Conservation (phyloP, 2,113 vertebrate genomes). For the Ameiurus melas region DNA sequence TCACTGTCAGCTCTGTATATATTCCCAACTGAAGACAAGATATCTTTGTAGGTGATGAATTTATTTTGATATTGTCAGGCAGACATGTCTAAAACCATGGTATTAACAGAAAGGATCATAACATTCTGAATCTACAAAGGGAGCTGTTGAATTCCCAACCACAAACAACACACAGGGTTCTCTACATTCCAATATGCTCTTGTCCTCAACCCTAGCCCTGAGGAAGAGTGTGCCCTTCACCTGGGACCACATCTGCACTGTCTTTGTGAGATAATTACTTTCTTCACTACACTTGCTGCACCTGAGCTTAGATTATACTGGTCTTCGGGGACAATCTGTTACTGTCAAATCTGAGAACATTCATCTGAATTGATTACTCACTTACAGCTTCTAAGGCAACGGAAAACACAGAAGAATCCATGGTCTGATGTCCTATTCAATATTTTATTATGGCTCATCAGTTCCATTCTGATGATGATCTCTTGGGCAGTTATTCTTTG, state of each 20-base stretch:
- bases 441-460: background rate
- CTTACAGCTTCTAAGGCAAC: background rate
- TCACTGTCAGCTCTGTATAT: background rate
- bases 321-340: slow-evolving; percentile 16
- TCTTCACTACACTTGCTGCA: background rate
- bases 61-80: background rate
- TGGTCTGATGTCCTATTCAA: background rate
- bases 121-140: slow-evolving; percentile 2
- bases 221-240: slow-evolving; percentile 7
- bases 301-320: slow-evolving; percentile 21
- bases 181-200: slow-evolving; percentile 34
- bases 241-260: background rate
- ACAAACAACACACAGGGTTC: slow-evolving; percentile 5
- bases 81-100: background rate
- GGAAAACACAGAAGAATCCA: background rate
- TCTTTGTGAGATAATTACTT: background rate
- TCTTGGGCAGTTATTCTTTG: background rate
- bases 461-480: background rate
- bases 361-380: background rate
- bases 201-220: background rate
- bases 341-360: slow-evolving; percentile 10
- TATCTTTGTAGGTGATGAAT: background rate
- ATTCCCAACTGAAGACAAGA: background rate
- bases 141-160: slow-evolving; percentile 1
- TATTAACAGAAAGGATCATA: background rate